Conservation (phyloP, 2,113 vertebrate species). For the Ceyx margarethae region DNA sequence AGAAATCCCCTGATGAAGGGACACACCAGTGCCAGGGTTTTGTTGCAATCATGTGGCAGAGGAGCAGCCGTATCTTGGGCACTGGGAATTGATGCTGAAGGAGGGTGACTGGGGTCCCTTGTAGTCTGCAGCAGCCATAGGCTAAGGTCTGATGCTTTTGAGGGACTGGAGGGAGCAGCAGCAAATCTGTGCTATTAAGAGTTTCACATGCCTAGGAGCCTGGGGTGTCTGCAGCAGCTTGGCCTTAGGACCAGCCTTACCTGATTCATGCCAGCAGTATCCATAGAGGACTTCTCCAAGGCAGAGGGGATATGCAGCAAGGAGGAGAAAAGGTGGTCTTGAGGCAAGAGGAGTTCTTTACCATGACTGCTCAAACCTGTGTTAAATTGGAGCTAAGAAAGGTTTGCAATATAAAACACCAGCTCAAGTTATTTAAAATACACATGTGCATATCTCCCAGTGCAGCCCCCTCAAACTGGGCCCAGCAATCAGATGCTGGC, state of each 20-base stretch:
- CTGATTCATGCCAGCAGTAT: background rate
- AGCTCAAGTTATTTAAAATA: background rate
- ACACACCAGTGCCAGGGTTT: background rate
- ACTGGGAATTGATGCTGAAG: background rate
- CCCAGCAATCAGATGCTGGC: background rate
- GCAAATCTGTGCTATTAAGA: background rate
- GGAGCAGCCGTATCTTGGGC: rapidly evolving
- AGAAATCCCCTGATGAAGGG: background rate
- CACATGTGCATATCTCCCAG: rapidly evolving
- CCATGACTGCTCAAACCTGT: background rate
- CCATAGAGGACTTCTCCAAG: background rate
- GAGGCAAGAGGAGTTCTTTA: background rate
- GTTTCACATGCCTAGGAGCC: background rate
- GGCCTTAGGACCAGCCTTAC: background rate
- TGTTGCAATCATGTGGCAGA: background rate
- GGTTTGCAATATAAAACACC: background rate
- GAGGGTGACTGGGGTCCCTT: background rate
- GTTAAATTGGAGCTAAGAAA: background rate
- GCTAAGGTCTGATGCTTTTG: background rate
- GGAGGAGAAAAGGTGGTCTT: background rate
- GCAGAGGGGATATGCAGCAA: background rate
- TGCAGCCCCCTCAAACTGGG: background rate
- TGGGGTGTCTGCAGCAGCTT: background rate
- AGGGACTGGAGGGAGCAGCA: background rate
- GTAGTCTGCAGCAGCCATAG: background rate